Evolutionary conservation across 1,140 invertebrate species (phyloP), one percentile per base, ranked within the genome.

Genomic region (Phymastichus coffea): DNA sequence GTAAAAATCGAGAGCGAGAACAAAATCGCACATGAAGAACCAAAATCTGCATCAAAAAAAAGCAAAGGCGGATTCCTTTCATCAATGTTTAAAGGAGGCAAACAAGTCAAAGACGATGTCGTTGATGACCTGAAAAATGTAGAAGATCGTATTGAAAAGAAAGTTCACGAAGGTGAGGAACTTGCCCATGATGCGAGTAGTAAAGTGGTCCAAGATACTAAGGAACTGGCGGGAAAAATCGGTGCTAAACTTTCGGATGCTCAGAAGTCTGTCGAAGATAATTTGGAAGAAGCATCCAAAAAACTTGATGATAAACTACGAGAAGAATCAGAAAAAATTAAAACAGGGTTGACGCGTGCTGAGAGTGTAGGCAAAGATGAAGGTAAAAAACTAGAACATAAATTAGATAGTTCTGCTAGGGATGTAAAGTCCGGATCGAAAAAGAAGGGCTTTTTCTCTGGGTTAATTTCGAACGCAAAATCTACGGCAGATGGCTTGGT

Each of bases 401-500:
- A n/a, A n/a, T n/a, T n/a, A n/a, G n/a, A n/a, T n/a, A n/a, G n/a
- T n/a, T n/a, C n/a, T n/a, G n/a, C n/a, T n/a, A n/a, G n/a, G n/a
- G n/a, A n/a, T n/a, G n/a, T n/a, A n/a, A n/a, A n/a, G n/a, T n/a
- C n/a, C n/a, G 28, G 28, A 33, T 7, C 6, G 28, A 69, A 68
- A 30, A 26, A 51, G 1, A 15, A 61, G 6, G 65, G 70, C 7
- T 70, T 70, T n/a, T 28, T 69, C 0, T 67, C 69, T 0, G 68
- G 67, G 0, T 40, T 70, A 2, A 62, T 69, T 12, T 69, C 70
- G 38, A 64, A 66, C 8, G 51, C 64, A 0, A 71, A 71, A 23
- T 59, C 73, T 26, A 65, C 75, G 1, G 68, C 66, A 6, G 71
- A 73, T n/a, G 71, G 73, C 12, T 56, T 74, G n/a, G 64, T 70